phyloP scores from a whole-genome alignment of 2,888 invertebrate species.

The Marasmarcha lunaedactyla region DNA sequence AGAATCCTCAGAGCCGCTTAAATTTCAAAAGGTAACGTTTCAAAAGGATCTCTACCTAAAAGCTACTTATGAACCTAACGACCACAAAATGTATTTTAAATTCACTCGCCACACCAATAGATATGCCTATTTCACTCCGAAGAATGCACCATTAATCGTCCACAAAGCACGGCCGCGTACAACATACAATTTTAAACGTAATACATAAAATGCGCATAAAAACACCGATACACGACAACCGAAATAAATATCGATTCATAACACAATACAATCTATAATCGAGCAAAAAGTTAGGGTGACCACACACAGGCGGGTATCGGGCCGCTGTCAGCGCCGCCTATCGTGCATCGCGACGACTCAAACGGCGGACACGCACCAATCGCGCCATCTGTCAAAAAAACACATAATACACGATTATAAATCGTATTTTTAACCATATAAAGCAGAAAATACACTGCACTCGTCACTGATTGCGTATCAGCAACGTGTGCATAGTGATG shows the following conservation, averaged over 20 bases:
- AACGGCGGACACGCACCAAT: slow-evolving; percentile 33
- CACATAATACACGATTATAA: slow-evolving; percentile 18
- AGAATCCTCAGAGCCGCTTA: slow-evolving; percentile 2
- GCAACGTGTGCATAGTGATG: no score
- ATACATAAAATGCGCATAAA: slow-evolving; percentile 38
- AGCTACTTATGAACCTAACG: slow-evolving; percentile 30
- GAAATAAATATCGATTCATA: slow-evolving; percentile 64
- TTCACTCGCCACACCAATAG: slow-evolving; percentile 19
- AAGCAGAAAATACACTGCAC: background rate
- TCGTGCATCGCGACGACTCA: slow-evolving; percentile 32
- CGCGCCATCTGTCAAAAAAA: slow-evolving; percentile 42
- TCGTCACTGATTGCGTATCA: no score
- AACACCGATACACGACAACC: slow-evolving; percentile 37
- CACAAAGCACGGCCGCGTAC: slow-evolving; percentile 20
- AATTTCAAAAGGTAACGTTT: background rate
- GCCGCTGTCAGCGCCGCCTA: slow-evolving; percentile 37
- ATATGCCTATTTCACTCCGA: slow-evolving; percentile 1
- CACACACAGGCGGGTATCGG: slow-evolving; percentile 50
- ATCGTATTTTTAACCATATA: background rate
- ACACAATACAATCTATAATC: slow-evolving; percentile 64
- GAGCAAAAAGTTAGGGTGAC: slow-evolving; percentile 41
- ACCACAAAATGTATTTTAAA: slow-evolving; percentile 50
- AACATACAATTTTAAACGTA: slow-evolving; percentile 14
- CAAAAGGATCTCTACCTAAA: background rate
- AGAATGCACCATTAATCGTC: slow-evolving; percentile 39